A percentile compares a stretch with the other conserved stretches of the same genome.
Conservation (phyloP, 2,797 vertebrate genomes). For the Alauda arvensis region DNA sequence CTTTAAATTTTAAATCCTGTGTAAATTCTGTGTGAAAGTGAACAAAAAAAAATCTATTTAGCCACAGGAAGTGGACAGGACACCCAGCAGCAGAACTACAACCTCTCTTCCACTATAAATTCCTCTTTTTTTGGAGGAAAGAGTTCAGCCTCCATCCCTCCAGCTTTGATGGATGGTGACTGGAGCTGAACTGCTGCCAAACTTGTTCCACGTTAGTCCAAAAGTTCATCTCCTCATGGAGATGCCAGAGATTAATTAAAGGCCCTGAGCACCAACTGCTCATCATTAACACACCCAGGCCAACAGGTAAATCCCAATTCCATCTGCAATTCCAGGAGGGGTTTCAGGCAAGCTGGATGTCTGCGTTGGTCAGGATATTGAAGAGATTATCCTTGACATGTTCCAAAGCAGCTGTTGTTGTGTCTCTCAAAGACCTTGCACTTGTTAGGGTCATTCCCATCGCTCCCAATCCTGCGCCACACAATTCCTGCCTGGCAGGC, state of each 20-base stretch:
- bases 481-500: not conserved
- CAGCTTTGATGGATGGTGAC: not conserved
- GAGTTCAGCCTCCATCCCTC: not conserved
- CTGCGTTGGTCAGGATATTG: not conserved
- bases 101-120: not conserved
- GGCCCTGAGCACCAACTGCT: not conserved
- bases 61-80: not conserved
- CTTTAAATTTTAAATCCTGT: not conserved
- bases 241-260: not conserved
- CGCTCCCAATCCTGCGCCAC: not conserved
- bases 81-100: not conserved
- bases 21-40: not conserved
- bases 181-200: not conserved
- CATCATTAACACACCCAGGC: not conserved
- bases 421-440: conserved; percentile 56
- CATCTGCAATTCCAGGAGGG: not conserved
- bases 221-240: not conserved
- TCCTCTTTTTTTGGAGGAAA: not conserved
- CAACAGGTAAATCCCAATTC: not conserved
- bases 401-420: conserved; percentile 45
- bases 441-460: conserved; percentile 52
- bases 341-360: not conserved
- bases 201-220: not conserved
- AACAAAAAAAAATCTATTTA: not conserved
- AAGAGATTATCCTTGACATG: conserved; percentile 15